Evolutionary conservation across 2,888 invertebrate species (phyloP).

Genomic region (Hemaris fuciformis): DNA sequence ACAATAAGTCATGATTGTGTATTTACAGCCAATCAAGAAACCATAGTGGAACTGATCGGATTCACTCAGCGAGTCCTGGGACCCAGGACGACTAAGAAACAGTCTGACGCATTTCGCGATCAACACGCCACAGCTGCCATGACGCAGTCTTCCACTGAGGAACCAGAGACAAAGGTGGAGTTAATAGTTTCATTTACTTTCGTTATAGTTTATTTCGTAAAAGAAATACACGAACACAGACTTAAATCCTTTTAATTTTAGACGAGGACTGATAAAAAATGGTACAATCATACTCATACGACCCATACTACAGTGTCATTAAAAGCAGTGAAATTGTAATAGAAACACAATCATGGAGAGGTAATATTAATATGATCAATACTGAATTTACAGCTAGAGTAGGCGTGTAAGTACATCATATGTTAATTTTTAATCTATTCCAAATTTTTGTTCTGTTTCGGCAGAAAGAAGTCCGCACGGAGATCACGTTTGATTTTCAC

Average conservation of each 20-base stretch:
- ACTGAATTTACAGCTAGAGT: too few relatives aligned
- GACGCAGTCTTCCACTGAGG: conserved; percentile 30
- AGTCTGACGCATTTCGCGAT: conserved; percentile 34
- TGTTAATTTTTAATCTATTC: background rate
- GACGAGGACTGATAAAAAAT: too few relatives aligned
- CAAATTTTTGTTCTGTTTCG: conserved; percentile 21
- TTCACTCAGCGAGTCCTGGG: conserved; percentile 87
- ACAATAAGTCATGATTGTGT: too few relatives aligned
- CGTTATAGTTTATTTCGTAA: too few relatives aligned
- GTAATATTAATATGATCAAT: too few relatives aligned
- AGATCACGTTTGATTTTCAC: conserved; percentile 96
- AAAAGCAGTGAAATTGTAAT: too few relatives aligned
- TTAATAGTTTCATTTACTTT: background rate
- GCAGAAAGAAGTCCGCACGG: conserved; percentile 81
- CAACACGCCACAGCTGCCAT: conserved; percentile 33
- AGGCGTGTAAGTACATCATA: background rate
- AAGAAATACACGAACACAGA: too few relatives aligned
- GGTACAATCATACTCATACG: too few relatives aligned
- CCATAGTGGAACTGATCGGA: conserved; percentile 95
- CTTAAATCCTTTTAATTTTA: too few relatives aligned
- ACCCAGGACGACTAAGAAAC: conserved; percentile 38
- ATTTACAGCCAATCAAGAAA: conserved; percentile 96
- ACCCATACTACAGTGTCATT: too few relatives aligned
- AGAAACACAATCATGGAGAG: too few relatives aligned
- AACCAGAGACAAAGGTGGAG: conserved; percentile 38